These are phyloP conservation scores for Drosophila saltans DNA, from an alignment of 1,140 invertebrate species.

Conservation along the genomic window DNA sequence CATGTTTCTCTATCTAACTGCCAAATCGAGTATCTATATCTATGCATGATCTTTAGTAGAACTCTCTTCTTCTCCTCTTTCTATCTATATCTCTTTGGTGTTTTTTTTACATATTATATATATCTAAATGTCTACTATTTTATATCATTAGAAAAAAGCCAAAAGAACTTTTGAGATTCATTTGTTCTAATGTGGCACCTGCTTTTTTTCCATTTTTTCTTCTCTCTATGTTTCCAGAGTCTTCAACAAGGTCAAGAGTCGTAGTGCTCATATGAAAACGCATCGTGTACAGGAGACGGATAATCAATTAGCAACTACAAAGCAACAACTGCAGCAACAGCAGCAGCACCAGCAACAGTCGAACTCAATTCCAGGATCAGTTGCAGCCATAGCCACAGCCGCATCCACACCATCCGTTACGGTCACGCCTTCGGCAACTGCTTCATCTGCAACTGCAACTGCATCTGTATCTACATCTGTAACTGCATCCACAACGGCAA, in stretches of 20 bases:
- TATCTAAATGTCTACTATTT: slow-evolving; percentile 55
- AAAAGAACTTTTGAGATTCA: slow-evolving; percentile 15
- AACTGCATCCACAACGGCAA: slow-evolving; percentile 23
- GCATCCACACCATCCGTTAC: slow-evolving; percentile 13
- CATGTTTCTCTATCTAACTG: slow-evolving; percentile 42
- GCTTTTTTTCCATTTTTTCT: slow-evolving; percentile 19
- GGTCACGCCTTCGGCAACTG: too few species aligned
- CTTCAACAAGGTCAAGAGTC: slow-evolving; percentile 98
- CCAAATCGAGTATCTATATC: slow-evolving; percentile 13
- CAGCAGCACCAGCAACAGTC: slow-evolving; percentile 22
- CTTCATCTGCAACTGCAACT: slow-evolving; percentile 15
- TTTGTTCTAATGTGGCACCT: slow-evolving; percentile 43
- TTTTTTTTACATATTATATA: slow-evolving; percentile 25
- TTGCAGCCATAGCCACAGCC: background rate
- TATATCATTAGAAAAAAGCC: slow-evolving; percentile 15
- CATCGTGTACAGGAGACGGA: slow-evolving; percentile 92
- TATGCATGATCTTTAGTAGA: slow-evolving; percentile 35
- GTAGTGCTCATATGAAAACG: slow-evolving; percentile 99
- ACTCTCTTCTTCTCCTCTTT: slow-evolving; percentile 37
- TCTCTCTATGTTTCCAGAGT: slow-evolving; percentile 87
- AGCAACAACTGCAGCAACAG: slow-evolving; percentile 26
- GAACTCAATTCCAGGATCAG: slow-evolving; percentile 11
- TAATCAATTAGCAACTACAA: slow-evolving; percentile 42
- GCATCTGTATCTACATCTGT: slow-evolving; percentile 20
- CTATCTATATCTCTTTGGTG: slow-evolving; percentile 16